Evolutionary conservation across 1,140 invertebrate species (phyloP).

Genomic region (Octopus sinensis): DNA sequence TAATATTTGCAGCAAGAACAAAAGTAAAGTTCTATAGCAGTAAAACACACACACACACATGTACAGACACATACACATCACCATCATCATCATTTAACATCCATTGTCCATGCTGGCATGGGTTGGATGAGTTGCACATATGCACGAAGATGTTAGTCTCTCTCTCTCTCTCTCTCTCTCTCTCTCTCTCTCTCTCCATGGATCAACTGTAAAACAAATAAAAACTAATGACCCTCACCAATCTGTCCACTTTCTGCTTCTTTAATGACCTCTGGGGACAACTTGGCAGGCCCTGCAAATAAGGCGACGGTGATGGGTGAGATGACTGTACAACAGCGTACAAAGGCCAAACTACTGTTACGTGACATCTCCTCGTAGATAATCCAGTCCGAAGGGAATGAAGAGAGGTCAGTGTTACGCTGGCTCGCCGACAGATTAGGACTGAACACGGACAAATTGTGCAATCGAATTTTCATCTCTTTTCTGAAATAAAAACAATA

Average conservation of each 20-base stretch:
- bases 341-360: constrained; percentile 57
- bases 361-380: constrained; percentile 80
- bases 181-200: too few species aligned
- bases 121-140: too few species aligned
- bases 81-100: too few species aligned
- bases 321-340: constrained; percentile 74
- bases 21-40: too few species aligned
- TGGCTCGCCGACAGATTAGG: constrained; percentile 7
- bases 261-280: constrained; percentile 65
- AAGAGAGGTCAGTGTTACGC: constrained; percentile 53
- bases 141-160: background rate
- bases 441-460: constrained; percentile 71
- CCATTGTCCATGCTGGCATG: too few species aligned
- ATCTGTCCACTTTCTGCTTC: constrained; percentile 32
- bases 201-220: too few species aligned
- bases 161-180: background rate
- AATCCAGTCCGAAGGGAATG: constrained; percentile 76
- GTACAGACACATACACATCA: too few species aligned
- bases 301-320: constrained; percentile 76
- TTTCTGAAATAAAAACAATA: constrained; percentile 59
- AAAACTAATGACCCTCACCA: too few species aligned
- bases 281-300: constrained; percentile 71
- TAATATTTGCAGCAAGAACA: too few species aligned
- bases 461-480: constrained; percentile 73
- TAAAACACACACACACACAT: too few species aligned